These are phyloP conservation scores for Eretmocerus hayati DNA, from an alignment of 2,888 invertebrate genomes.

Conservation along the genomic window DNA sequence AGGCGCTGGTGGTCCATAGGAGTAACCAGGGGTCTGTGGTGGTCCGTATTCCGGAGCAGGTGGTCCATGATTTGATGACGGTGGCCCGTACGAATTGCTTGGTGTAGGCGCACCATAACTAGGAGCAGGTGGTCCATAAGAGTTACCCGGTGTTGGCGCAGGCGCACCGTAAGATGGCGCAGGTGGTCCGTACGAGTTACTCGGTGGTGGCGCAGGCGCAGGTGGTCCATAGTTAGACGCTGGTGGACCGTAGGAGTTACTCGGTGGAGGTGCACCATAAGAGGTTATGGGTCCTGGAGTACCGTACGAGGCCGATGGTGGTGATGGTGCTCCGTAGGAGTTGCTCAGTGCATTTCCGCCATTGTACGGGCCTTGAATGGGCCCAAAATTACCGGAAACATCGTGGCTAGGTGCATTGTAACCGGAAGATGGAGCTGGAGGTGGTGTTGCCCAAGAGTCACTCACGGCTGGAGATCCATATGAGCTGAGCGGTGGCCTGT, in stretches of 20 bases:
- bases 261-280: constrained; percentile 15
- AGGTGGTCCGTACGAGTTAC: constrained; percentile 29
- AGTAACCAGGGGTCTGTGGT: not conserved
- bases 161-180: constrained; percentile 30
- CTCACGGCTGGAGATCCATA: constrained; percentile 4
- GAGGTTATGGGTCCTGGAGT: constrained; percentile 10
- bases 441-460: constrained; percentile 3
- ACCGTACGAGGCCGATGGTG: constrained; percentile 5
- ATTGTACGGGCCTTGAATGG: not conserved
- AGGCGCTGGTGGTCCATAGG: constrained; percentile 29
- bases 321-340: constrained; percentile 21
- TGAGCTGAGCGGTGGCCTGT: not conserved
- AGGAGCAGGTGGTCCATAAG: constrained; percentile 32
- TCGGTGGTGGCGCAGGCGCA: constrained; percentile 26
- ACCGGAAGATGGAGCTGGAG: constrained; percentile 18
- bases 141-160: constrained; percentile 24
- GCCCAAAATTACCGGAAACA: not conserved
- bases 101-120: constrained; percentile 27
- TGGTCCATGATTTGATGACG: too few species aligned
- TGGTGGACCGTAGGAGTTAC: constrained; percentile 28
- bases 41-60: not conserved
- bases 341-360: not conserved
- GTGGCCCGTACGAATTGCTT: constrained; percentile 28
- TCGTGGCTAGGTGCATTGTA: not conserved
- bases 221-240: constrained; percentile 29